These are phyloP conservation scores for Nemoura dubitans DNA, from an alignment of 2,888 invertebrate species.

Conservation along the genomic window DNA sequence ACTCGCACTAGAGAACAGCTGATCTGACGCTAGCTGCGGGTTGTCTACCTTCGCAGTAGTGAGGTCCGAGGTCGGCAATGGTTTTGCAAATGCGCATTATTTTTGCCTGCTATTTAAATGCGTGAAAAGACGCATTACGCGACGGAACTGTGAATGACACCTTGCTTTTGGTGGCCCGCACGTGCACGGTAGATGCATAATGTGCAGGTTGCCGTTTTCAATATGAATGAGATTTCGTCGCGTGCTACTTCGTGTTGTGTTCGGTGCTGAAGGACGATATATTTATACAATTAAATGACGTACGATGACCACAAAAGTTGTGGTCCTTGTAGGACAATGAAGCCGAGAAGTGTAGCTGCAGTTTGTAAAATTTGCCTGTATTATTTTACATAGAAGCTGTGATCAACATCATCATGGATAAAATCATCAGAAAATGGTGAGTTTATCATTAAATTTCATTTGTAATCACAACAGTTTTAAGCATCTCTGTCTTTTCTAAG, in stretches of 20 bases:
- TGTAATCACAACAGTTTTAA: too few species aligned
- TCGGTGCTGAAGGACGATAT: background rate
- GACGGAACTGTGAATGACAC: background rate
- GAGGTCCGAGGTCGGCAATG: background rate
- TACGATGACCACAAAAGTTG: background rate
- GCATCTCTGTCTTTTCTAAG: too few species aligned
- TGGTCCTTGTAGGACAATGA: conserved; percentile 12
- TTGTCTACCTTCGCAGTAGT: background rate
- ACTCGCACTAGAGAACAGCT: background rate
- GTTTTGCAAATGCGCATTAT: background rate
- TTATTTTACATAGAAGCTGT: background rate
- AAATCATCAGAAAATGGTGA: background rate
- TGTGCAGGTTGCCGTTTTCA: background rate
- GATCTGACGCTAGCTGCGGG: background rate
- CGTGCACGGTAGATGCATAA: background rate
- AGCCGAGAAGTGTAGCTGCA: background rate
- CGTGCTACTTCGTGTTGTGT: background rate
- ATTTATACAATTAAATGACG: background rate
- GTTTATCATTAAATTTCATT: background rate
- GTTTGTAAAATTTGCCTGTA: background rate
- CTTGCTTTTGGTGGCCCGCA: background rate
- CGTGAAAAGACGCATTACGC: background rate
- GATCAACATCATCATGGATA: background rate
- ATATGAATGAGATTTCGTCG: background rate
- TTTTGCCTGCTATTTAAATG: too few species aligned